phyloP scores from a whole-genome alignment of 92 coral and sea anemone species.

The Epizoanthus illoricatus region DNA sequence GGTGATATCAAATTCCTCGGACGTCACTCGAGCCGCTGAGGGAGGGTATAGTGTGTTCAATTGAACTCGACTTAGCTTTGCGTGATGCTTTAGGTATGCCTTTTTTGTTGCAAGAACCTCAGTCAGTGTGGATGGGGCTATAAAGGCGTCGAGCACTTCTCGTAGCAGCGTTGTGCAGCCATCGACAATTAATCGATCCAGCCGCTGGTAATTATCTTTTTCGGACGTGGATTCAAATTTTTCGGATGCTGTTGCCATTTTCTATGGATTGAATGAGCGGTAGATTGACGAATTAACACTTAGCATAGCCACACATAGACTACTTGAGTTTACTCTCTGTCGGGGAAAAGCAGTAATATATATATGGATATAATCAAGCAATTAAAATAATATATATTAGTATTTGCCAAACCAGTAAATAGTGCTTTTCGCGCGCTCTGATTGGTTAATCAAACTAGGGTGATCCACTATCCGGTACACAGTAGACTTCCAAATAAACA shows the following conservation, averaged over 20 bases:
- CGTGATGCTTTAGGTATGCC: neutral
- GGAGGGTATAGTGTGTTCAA: neutral
- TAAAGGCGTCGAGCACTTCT: constrained; percentile 15
- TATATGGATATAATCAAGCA: no score
- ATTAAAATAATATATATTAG: no score
- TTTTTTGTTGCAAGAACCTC: constrained; percentile 4
- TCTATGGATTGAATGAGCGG: neutral
- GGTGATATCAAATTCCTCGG: constrained; percentile 5
- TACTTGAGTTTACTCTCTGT: no score
- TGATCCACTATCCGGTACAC: no score
- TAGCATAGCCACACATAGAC: no score
- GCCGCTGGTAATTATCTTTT: constrained; percentile 16
- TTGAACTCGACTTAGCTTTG: constrained; percentile 1
- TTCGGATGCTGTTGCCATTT: constrained; percentile 12
- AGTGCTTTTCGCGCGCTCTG: no score
- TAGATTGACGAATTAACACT: no score
- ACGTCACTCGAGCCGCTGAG: neutral
- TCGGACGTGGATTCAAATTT: constrained; percentile 8
- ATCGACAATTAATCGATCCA: constrained; percentile 11
- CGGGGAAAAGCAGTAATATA: no score
- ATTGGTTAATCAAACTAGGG: no score
- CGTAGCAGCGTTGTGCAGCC: constrained; percentile 16
- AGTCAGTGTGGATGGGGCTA: constrained; percentile 2
- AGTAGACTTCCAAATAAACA: no score
- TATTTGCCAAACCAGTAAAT: no score